Evolutionary conservation across 2,888 invertebrate species (phyloP), one percentile per base, ranked within the genome.

Genomic region (Cynaeus angustus): DNA sequence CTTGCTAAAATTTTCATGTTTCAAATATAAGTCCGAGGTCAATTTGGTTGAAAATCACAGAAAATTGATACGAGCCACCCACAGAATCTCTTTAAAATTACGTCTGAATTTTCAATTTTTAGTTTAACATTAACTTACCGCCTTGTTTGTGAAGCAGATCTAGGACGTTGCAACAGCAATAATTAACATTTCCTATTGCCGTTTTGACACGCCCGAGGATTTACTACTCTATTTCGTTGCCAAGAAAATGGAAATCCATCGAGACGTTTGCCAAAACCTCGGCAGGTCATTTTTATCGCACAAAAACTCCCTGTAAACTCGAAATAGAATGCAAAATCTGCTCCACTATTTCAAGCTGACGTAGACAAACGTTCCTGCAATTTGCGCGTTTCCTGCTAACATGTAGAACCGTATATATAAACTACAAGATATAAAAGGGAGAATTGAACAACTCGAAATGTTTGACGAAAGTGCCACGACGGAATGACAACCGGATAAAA

Each of bases 331-430:
- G 75, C 78, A 77, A 78, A 79, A 79, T 78, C 78, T 75, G 73
- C 71, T 72, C 43, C 74, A 77, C 67, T 78, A 79, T 76, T 75
- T 77, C 78, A 76, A 72, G 70, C 72, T 73, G 79, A 79, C 78
- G 70, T 74, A 72, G 77, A 77, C 74, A 76, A 77, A 77, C 76
- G 73, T 70, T 73, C 53, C 74, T 75, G 74, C 77, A 77, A 76
- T 77, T 79, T 77, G 79, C 77, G 77, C 77, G 77, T 77, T 79
- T 77, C 77, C 77, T 70, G 72, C 72, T 55, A 75, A 77, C 75
- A 77, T 77, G 75, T 74, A 45, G 73, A 73, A 58, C 64, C 68
- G 66, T 68, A 67, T 37, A 66, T 65, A 70, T 74, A 73, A 76
- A 74, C 68, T 72, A 68, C 55, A 69, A 65, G 59, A 69, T 53